phyloP scores from a whole-genome alignment of 2,888 invertebrate species.

The Ametastegia equiseti region DNA sequence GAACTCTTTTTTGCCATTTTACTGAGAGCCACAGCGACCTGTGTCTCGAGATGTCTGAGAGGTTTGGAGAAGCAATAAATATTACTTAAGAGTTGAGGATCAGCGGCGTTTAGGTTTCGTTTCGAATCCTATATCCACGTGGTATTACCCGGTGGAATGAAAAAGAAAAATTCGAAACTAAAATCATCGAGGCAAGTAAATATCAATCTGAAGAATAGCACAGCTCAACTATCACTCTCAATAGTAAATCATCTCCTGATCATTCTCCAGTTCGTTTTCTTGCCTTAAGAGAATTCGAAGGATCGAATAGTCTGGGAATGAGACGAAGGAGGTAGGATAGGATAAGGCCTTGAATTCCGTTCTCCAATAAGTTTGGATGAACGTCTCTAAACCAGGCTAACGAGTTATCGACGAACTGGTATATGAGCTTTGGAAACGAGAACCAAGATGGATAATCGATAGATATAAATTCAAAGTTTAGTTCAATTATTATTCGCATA shows the following conservation, averaged over 20 bases:
- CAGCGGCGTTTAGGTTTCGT: conserved; percentile 40
- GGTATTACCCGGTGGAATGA: too few species aligned
- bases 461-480: conserved; percentile 31
- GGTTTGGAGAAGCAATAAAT: conserved; percentile 43
- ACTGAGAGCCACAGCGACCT: background rate
- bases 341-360: conserved; percentile 26
- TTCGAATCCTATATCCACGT: background rate
- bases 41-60: conserved; percentile 39
- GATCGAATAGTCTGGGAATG: background rate
- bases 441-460: conserved; percentile 17
- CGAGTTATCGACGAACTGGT: conserved; percentile 35
- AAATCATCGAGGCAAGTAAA: background rate
- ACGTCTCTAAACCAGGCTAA: conserved; percentile 7
- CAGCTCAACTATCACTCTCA: background rate
- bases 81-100: conserved; percentile 43
- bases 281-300: background rate
- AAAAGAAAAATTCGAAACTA: conserved; percentile 1
- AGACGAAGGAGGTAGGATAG: background rate
- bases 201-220: background rate
- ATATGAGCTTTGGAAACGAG: background rate
- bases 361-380: background rate
- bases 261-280: background rate
- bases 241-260: background rate
- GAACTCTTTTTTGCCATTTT: conserved; percentile 14
- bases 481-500: conserved; percentile 36